Evolutionary conservation across 2,797 vertebrate genomes (phyloP), one percentile per base, ranked within the genome.

Genomic region (Betta splendens): DNA sequence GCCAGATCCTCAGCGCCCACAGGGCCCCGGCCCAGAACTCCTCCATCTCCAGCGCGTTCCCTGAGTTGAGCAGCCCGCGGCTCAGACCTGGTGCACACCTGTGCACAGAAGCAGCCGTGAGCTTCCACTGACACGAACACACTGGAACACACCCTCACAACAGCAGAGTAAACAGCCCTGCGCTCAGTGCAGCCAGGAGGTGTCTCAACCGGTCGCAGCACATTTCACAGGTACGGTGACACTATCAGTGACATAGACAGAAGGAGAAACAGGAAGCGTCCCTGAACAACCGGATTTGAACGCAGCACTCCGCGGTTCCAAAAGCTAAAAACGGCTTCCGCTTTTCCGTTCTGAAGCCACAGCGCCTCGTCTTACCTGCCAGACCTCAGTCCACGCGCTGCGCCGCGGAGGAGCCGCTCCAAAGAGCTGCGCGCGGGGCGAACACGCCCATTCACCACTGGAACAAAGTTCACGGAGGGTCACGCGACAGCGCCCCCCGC

Each of bases 1-100:
- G 60, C 94, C 94, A 97, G 38, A 90, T 76, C 76, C 59, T 84
- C 40, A 94, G 31, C 4, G 88, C 54, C 79, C 89, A 89, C 25
- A 84, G 60, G 3, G 64, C 74, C 23, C 68, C 43, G 3, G 42
- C 71, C 80, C 90, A 91, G 17, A 89, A 77, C 9, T 89, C 90
- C 61, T 93, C 94, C 94, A 96, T 95, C 58, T 74, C 48, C 46
- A 26, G 20, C 26, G 45, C 25, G 8, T 46, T 60, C 65, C 60
- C 66, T 66, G 54, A 57, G 33, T 10, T 70, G 22, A 39, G 51
- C 35, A 64, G 69, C 58, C 62, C 5, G 63, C 56, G 49, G 59
- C 68, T 71, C 63, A 64, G 55, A 21, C 37, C 26, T 3, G 13
- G 8, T 3, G 32, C 0, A 56, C n/a, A 23, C 22, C 64, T 80